Evolutionary conservation across 2,888 invertebrate species (phyloP).

Genomic region (Dascillus cervinus): DNA sequence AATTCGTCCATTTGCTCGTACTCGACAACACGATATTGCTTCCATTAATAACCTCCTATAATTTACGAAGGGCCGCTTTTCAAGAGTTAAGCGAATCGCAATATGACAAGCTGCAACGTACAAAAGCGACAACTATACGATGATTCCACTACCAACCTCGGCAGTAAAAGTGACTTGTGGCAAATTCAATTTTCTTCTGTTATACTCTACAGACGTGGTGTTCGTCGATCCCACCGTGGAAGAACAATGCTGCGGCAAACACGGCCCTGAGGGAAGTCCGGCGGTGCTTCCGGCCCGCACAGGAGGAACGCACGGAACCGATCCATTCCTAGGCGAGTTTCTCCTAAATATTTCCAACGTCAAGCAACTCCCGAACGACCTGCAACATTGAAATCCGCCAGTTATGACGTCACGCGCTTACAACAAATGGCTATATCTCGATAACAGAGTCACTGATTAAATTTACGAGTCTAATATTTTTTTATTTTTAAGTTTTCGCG

Average conservation of each 20-base stretch:
- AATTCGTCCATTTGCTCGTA: background rate
- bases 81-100: too few species aligned
- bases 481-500: too few species aligned
- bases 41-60: too few species aligned
- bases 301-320: constrained; percentile 30
- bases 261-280: constrained; percentile 24
- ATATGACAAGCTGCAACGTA: too few species aligned
- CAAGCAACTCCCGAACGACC: constrained; percentile 63
- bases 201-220: constrained; percentile 48
- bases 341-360: constrained; percentile 66
- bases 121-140: constrained; percentile 49
- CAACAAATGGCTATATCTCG: too few species aligned
- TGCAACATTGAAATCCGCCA: too few species aligned
- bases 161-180: constrained; percentile 82
- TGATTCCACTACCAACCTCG: constrained; percentile 86
- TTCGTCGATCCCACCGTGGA: constrained; percentile 65
- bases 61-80: too few species aligned
- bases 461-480: too few species aligned
- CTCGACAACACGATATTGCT: too few species aligned
- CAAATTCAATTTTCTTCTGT: constrained; percentile 58
- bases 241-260: constrained; percentile 44
- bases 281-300: constrained; percentile 17
- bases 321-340: constrained; percentile 43
- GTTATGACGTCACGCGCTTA: too few species aligned
- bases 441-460: too few species aligned